A percentile compares a stretch with the other conserved stretches of the same genome.
Conservation (phyloP, 1,140 invertebrate species). For the Armadillidium nasatum region DNA sequence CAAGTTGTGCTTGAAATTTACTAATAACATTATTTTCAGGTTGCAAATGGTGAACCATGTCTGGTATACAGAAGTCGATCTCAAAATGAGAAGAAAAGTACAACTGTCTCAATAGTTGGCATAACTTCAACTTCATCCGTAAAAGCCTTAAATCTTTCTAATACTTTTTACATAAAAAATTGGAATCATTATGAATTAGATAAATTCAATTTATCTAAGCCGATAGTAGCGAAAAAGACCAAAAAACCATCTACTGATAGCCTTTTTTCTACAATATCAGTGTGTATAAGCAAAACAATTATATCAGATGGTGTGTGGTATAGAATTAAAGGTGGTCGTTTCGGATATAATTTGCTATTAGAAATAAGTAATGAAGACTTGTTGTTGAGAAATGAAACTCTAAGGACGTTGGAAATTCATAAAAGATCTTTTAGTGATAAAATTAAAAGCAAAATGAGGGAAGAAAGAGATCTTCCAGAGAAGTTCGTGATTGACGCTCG, state of each 20-base stretch:
- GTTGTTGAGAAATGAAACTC: not conserved
- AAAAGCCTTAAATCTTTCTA: not conserved
- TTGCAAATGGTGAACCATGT: not conserved
- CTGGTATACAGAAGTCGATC: not conserved
- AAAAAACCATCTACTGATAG: not conserved
- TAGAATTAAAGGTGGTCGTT: conserved; percentile 7
- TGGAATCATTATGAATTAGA: not conserved
- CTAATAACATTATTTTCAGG: not conserved
- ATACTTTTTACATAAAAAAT: not conserved
- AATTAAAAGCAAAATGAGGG: not conserved
- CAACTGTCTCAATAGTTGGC: not conserved
- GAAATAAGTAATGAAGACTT: not conserved
- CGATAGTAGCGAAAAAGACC: not conserved
- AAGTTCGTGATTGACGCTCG: not conserved
- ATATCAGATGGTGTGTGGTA: not conserved
- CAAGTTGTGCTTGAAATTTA: too few species aligned
- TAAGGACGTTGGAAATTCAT: conserved; percentile 1
- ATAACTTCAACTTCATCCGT: not conserved
- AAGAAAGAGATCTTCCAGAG: not conserved
- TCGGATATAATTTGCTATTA: not conserved
- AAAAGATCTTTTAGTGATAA: not conserved
- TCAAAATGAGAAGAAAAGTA: not conserved
- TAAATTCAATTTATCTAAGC: not conserved
- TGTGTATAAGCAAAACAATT: not conserved
- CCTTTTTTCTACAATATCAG: not conserved